Evolutionary conservation across 1,140 invertebrate species (phyloP).

Genomic region (Musca vetustissima): DNA sequence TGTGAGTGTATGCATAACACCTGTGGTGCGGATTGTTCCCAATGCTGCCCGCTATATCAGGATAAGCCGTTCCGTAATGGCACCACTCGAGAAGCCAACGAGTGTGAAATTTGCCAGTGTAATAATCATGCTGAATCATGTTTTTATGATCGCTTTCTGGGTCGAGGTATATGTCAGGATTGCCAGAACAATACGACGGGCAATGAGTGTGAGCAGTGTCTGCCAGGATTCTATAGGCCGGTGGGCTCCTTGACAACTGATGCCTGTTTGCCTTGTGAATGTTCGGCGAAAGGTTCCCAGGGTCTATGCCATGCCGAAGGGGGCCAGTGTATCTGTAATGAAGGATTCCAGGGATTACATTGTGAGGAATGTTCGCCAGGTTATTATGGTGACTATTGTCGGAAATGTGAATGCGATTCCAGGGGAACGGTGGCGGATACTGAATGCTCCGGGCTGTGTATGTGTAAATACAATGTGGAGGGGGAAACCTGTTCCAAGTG

Average conservation of each 20-base stretch:
- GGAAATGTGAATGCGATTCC: conserved; percentile 78
- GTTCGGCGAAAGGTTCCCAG: conserved; percentile 72
- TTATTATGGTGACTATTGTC: conserved; percentile 76
- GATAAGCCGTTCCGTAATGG: conserved; percentile 73
- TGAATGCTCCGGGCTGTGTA: conserved; percentile 78
- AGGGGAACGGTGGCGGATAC: conserved; percentile 66
- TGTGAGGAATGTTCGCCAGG: conserved; percentile 86
- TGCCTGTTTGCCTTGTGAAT: conserved; percentile 84
- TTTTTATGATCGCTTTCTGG: conserved; percentile 72
- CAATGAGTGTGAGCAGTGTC: conserved; percentile 86
- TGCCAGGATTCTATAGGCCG: conserved; percentile 71
- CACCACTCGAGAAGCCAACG: conserved; percentile 63
- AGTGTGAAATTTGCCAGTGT: conserved; percentile 82
- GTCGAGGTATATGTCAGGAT: conserved; percentile 90
- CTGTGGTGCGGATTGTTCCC: conserved; percentile 81
- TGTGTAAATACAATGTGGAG: conserved; percentile 82
- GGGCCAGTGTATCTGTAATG: conserved; percentile 75
- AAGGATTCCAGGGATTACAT: conserved; percentile 76
- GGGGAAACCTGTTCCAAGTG: conserved; percentile 82
- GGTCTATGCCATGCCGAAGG: conserved; percentile 70
- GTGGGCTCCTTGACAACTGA: conserved; percentile 64
- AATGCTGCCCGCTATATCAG: conserved; percentile 85
- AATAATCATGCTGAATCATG: conserved; percentile 84
- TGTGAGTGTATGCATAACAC: conserved; percentile 90
- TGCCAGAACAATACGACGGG: conserved; percentile 82